phyloP scores from a whole-genome alignment of 2,113 vertebrate species.

The Turnix velox region DNA sequence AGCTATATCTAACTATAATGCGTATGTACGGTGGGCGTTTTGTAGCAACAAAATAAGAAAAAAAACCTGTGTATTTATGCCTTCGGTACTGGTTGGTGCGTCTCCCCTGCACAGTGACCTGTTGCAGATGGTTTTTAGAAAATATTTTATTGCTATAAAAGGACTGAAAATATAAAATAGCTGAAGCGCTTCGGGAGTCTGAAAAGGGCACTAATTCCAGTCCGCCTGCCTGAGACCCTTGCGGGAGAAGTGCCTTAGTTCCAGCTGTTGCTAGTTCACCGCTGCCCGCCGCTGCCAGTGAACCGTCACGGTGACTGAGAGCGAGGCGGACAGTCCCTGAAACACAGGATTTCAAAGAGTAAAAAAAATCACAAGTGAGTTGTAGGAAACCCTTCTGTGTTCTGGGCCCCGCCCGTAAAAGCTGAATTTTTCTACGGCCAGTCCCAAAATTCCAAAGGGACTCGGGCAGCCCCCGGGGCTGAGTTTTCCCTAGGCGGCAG shows the following conservation, averaged over 20 bases:
- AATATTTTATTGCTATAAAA: neutral
- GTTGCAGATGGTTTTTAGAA: neutral
- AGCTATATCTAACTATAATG: neutral
- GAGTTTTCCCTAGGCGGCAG: accelerated
- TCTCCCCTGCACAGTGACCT: neutral
- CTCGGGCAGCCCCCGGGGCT: neutral
- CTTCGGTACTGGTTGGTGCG: neutral
- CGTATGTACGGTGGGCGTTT: neutral
- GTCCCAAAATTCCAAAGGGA: neutral
- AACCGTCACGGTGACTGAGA: too few relatives aligned
- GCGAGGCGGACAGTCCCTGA: too few relatives aligned
- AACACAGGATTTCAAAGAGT: too few relatives aligned
- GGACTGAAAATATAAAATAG: neutral
- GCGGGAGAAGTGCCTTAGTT: neutral
- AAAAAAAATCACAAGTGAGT: too few relatives aligned
- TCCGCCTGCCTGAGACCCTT: neutral
- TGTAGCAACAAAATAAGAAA: neutral
- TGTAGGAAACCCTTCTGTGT: neutral
- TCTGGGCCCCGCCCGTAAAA: neutral
- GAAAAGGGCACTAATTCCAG: too few relatives aligned
- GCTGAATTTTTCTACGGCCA: accelerated
- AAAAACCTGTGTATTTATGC: neutral
- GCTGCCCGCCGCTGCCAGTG: neutral
- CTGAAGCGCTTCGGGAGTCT: neutral
- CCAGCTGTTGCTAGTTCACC: neutral